These are phyloP conservation scores for Galleria mellonella DNA, from an alignment of 1,140 invertebrate species.

Conservation along the genomic window DNA sequence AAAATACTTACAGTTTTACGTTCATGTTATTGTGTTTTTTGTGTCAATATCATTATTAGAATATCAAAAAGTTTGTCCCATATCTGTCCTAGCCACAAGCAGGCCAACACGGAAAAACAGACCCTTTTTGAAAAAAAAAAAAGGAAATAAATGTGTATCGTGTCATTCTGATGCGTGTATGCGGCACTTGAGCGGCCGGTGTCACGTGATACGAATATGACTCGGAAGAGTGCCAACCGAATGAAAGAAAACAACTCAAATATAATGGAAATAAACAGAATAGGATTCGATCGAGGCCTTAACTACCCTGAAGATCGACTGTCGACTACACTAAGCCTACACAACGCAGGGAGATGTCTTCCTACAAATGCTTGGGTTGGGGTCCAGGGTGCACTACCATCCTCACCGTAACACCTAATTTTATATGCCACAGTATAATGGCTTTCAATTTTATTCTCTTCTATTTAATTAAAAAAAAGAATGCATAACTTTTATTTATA, in stretches of 20 bases:
- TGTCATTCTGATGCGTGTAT: constrained; percentile 52
- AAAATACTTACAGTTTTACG: too few species aligned
- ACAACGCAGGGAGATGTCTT: constrained; percentile 46
- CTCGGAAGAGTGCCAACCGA: constrained; percentile 49
- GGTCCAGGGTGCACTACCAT: constrained; percentile 32
- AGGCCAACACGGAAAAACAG: constrained; percentile 52
- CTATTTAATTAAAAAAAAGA: too few species aligned
- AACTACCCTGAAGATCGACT: constrained; percentile 47
- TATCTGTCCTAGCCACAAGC: constrained; percentile 52
- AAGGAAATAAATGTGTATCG: constrained; percentile 45
- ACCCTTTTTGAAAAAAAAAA: constrained; percentile 38
- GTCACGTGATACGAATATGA: constrained; percentile 65
- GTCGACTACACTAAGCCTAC: constrained; percentile 43
- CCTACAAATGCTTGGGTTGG: constrained; percentile 21
- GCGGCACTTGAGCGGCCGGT: constrained; percentile 36
- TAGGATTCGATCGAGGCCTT: constrained; percentile 46
- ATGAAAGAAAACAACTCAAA: constrained; percentile 35
- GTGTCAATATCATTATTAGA: too few species aligned
- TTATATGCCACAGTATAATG: constrained; percentile 8
- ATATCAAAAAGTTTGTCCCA: constrained; percentile 22
- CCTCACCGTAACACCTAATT: constrained; percentile 24
- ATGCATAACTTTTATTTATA: too few species aligned
- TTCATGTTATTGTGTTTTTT: too few species aligned
- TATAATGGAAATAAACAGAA: constrained; percentile 29
- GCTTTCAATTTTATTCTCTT: background rate